Conservation (phyloP, 2,113 vertebrate genomes). For the Nibea albiflora region DNA sequence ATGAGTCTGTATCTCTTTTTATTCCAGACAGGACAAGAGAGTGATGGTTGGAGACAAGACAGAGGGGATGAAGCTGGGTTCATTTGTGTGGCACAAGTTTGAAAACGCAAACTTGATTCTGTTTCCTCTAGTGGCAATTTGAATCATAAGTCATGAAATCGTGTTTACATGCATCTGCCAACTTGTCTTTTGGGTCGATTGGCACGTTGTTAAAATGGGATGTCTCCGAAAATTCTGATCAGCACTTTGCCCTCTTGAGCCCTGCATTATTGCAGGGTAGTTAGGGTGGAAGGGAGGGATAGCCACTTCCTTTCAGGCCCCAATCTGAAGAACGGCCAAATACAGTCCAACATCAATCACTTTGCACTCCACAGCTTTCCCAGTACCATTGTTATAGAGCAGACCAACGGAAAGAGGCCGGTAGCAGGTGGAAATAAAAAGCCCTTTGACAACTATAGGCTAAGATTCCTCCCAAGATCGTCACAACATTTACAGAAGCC, state of each 20-base stretch:
- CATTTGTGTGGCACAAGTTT: conserved; percentile 46
- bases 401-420: conserved; percentile 85
- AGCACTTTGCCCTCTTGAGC: conserved; percentile 65
- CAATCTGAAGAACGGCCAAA: conserved; percentile 83
- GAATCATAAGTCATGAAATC: conserved; percentile 67
- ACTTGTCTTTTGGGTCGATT: conserved; percentile 64
- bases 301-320: conserved; percentile 79
- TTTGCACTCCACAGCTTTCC: conserved; percentile 78
- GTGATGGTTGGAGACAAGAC: conserved; percentile 42
- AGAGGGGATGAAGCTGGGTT: conserved; percentile 41
- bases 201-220: conserved; percentile 54
- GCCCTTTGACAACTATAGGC: conserved; percentile 76
- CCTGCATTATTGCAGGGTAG: conserved; percentile 49
- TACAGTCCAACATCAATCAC: conserved; percentile 85
- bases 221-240: conserved; percentile 69
- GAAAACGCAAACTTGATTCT: conserved; percentile 34
- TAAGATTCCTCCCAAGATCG: conserved; percentile 75
- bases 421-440: conserved; percentile 87
- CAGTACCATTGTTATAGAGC: conserved; percentile 85
- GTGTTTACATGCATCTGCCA: conserved; percentile 66
- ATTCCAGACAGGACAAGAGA: conserved; percentile 32
- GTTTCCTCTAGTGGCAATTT: conserved; percentile 60
- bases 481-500: conserved; percentile 77
- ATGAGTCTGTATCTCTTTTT: conserved; percentile 70
- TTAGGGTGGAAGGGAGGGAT: conserved; percentile 68